phyloP scores from a whole-genome alignment of 2,888 invertebrate genomes.

The Idaea aversata region DNA sequence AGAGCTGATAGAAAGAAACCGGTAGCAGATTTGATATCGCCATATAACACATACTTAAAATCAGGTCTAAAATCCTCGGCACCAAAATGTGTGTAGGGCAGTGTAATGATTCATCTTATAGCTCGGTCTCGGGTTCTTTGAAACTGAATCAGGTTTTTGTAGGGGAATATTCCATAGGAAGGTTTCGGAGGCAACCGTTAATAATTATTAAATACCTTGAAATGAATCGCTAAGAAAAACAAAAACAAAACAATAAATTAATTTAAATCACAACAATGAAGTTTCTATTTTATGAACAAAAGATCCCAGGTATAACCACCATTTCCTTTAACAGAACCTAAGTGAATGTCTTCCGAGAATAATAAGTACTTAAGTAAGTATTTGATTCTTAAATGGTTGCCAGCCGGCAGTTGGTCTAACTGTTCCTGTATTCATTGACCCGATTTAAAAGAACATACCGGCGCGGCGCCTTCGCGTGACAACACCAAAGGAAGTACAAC shows the following conservation, averaged over 20 bases:
- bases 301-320: neutral
- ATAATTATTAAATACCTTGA: neutral
- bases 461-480: conserved; percentile 24
- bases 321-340: neutral
- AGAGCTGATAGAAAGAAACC: no score
- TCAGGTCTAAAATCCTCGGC: no score
- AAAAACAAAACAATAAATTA: neutral
- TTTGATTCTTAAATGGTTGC: neutral
- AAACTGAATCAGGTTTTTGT: conserved; percentile 14
- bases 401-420: conserved; percentile 7
- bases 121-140: conserved; percentile 16
- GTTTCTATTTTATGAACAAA: neutral
- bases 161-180: neutral
- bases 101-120: conserved; percentile 23
- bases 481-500: conserved; percentile 21
- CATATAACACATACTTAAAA: no score
- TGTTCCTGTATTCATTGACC: conserved; percentile 22
- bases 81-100: no score
- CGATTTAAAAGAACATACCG: conserved; percentile 20
- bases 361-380: neutral
- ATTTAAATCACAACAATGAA: neutral
- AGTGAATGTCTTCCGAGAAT: neutral
- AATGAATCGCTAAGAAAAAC: neutral
- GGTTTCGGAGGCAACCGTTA: neutral
- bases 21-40: no score